Evolutionary conservation across 2,888 invertebrate genomes (phyloP), one percentile per base, ranked within the genome.

Genomic region (Nowickia ferox): DNA sequence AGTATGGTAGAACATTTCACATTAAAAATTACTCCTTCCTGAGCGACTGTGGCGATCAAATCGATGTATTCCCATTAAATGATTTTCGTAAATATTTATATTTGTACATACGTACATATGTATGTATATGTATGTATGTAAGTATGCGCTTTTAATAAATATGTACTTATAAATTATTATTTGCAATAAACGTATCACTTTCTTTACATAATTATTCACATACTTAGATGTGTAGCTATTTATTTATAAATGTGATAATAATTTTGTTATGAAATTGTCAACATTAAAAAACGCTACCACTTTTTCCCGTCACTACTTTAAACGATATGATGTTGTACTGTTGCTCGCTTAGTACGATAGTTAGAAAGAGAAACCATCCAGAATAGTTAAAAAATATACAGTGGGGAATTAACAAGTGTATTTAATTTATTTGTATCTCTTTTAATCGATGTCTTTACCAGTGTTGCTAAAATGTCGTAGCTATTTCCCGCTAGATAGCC

Each of bases 1-100:
- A 57, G 92, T 92, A 66, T 90, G 87, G 78, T 89, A 92, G 84
- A 87, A 92, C 92, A 92, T 92, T 78, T 61, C 61, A 51, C 68
- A 46, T 59, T 30, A 30, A 30, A 30, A 30, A 30, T 30, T 30
- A 30, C 30, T 30, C 6, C 30, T 5, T 30, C 30, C 30, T 30
- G 30, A 30, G 30, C 30, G 6, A 30, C 30, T 30, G 30, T 30
- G 30, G 30, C 6, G 9, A 57, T 48, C 9, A 46, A 9, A 40
- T 9, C 15, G 13, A 40, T 9, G 10, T 19, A 10, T 57, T 57
- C 55, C 55, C 55, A 2, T 46, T 10, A 17, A 53, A 38, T 63
- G 22, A n/a, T 17, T 51, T 9, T 63, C 17, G 1, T 22, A 40
- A n/a, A n/a, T 19, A 22, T 51, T 38, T 38, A 19, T 51, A 51